phyloP scores from a whole-genome alignment of 2,113 vertebrate genomes.

The Atrichornis clamosus region DNA sequence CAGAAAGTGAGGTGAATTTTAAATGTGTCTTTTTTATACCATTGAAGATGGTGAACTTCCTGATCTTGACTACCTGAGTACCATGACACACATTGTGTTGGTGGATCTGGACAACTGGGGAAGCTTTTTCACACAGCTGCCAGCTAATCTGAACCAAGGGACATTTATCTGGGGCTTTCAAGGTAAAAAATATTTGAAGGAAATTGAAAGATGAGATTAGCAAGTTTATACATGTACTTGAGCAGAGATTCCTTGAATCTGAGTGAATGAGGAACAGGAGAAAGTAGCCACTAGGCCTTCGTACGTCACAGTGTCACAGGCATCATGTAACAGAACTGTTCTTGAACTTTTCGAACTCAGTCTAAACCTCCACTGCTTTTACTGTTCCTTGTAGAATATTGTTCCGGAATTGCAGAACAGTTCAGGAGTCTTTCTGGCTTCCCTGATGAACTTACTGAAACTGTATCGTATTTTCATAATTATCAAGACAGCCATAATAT shows the following conservation, averaged over 20 bases:
- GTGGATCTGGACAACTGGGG: conserved; percentile 86
- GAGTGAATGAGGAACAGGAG: not conserved
- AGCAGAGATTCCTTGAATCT: not conserved
- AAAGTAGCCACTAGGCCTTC: not conserved
- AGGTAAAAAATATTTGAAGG: conserved; percentile 67
- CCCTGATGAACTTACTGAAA: not conserved
- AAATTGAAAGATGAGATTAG: not conserved
- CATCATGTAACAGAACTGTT: not conserved
- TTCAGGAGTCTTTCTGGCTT: not conserved
- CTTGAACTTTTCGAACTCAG: not conserved
- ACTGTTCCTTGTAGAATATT: not conserved
- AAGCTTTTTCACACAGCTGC: conserved; percentile 77
- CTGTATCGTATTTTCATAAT: not conserved
- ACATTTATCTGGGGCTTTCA: conserved; percentile 86
- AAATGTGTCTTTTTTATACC: conserved; percentile 6
- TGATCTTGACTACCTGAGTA: conserved; percentile 80
- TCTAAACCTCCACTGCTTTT: not conserved
- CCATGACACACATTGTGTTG: conserved; percentile 84
- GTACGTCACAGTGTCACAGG: not conserved
- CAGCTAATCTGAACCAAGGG: conserved; percentile 80
- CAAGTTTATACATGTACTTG: not conserved
- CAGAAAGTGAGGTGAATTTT: not conserved
- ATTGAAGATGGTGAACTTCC: conserved; percentile 72
- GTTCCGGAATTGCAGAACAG: not conserved
- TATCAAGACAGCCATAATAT: not conserved